Evolutionary conservation across 2,113 vertebrate species (phyloP).

Genomic region (Peromyscus polionotus): DNA sequence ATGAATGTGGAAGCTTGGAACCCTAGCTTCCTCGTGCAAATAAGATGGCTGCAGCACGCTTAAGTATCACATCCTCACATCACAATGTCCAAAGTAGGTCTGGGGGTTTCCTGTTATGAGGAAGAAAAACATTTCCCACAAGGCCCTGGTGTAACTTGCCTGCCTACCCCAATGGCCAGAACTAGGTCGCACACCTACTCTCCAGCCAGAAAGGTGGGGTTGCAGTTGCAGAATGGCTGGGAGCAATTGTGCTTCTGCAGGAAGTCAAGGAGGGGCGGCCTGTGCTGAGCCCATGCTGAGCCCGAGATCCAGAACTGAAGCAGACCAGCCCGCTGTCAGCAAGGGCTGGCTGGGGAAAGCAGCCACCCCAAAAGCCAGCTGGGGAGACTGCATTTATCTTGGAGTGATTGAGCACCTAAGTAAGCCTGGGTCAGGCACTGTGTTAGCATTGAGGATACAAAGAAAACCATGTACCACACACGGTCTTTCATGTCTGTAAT

Average conservation of each 20-base stretch:
- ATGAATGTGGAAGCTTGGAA: background rate
- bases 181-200: background rate
- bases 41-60: background rate
- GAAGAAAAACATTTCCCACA: constrained; percentile 39
- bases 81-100: constrained; percentile 17
- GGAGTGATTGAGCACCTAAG: background rate
- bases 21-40: background rate
- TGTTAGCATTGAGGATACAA: background rate
- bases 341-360: background rate
- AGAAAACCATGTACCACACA: background rate
- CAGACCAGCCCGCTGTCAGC: background rate
- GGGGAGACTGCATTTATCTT: background rate
- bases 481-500: background rate
- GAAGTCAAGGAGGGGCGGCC: background rate
- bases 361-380: background rate
- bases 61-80: background rate
- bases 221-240: background rate
- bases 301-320: background rate
- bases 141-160: background rate
- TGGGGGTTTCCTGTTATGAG: background rate
- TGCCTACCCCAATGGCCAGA: background rate
- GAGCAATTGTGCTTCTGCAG: background rate
- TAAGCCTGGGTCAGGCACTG: background rate
- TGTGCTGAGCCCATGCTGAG: background rate
- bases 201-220: background rate